Evolutionary conservation across 2,113 vertebrate genomes (phyloP).

Genomic region (Oenanthe melanoleuca): DNA sequence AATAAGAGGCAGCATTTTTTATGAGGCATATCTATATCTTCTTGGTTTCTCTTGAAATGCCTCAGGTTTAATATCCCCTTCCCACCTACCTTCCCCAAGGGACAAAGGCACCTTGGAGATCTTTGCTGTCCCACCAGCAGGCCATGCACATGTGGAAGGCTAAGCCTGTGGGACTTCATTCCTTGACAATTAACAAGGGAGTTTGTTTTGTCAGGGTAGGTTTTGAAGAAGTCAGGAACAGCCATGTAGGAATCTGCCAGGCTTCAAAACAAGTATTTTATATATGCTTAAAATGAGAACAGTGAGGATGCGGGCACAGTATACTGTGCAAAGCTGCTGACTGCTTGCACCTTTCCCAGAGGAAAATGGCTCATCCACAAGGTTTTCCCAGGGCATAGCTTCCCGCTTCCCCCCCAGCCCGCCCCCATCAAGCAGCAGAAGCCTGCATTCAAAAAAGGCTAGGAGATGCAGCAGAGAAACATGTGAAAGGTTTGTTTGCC

Average conservation of each 20-base stretch:
- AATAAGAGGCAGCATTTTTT: not conserved
- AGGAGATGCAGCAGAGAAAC: not conserved
- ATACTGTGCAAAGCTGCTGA: not conserved
- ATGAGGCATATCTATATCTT: not conserved
- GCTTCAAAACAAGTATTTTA: not conserved
- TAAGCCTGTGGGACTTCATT: not conserved
- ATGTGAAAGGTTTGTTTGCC: constrained; percentile 28
- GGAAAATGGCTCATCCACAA: not conserved
- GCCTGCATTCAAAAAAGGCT: not conserved
- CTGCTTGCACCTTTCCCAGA: not conserved
- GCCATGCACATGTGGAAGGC: accelerated
- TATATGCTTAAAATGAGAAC: not conserved
- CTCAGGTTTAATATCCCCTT: not conserved
- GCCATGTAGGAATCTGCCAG: not conserved
- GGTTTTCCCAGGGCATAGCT: not conserved
- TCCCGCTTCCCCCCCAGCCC: accelerated
- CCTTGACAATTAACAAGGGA: not conserved
- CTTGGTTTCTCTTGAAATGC: not conserved
- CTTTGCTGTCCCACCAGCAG: not conserved
- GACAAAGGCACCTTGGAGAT: not conserved
- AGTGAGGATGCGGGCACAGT: accelerated
- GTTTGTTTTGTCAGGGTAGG: not conserved
- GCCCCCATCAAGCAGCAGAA: not conserved
- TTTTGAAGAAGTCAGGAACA: not conserved
- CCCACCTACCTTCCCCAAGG: not conserved